A percentile compares a stretch with the other conserved stretches of the same genome.
phyloP scores from a whole-genome alignment of 2,113 vertebrate species.

The Edolisoma coerulescens region DNA sequence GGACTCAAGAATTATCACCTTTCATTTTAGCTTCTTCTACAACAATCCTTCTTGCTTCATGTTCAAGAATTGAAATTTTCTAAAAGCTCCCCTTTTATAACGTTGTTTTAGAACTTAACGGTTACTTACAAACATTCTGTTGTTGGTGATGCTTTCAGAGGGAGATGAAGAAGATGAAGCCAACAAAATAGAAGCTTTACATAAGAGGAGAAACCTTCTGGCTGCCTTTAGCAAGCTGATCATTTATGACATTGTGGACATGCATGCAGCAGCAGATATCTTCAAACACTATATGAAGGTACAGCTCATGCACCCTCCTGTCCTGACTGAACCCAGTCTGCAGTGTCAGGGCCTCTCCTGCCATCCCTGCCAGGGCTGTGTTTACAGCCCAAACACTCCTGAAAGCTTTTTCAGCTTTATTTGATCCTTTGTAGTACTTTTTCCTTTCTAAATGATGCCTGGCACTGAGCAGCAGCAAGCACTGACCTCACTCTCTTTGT shows the following conservation, averaged over 20 bases:
- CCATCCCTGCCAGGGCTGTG: background rate
- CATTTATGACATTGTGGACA: slow-evolving; percentile 98
- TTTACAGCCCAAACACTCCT: background rate
- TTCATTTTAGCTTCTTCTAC: background rate
- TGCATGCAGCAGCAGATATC: slow-evolving; percentile 98
- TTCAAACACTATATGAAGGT: slow-evolving; percentile 99
- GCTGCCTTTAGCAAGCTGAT: slow-evolving; percentile 98
- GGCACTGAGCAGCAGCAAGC: background rate
- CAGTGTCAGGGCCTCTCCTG: background rate
- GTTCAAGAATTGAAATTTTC: background rate
- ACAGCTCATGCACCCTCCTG: background rate
- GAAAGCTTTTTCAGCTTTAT: background rate
- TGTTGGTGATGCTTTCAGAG: slow-evolving; percentile 73
- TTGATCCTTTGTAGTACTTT: background rate
- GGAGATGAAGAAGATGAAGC: slow-evolving; percentile 99
- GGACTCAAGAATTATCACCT: background rate
- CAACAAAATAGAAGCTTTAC: slow-evolving; percentile 99
- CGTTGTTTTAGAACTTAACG: background rate
- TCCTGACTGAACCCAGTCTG: background rate
- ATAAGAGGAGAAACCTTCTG: slow-evolving; percentile 96
- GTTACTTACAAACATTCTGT: background rate
- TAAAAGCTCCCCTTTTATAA: background rate
- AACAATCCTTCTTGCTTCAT: background rate
- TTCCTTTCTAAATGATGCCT: background rate
- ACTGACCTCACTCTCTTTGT: background rate